Evolutionary conservation across 2,113 vertebrate genomes (phyloP), one percentile per base, ranked within the genome.

Genomic region (Drymodes brunneopygia): DNA sequence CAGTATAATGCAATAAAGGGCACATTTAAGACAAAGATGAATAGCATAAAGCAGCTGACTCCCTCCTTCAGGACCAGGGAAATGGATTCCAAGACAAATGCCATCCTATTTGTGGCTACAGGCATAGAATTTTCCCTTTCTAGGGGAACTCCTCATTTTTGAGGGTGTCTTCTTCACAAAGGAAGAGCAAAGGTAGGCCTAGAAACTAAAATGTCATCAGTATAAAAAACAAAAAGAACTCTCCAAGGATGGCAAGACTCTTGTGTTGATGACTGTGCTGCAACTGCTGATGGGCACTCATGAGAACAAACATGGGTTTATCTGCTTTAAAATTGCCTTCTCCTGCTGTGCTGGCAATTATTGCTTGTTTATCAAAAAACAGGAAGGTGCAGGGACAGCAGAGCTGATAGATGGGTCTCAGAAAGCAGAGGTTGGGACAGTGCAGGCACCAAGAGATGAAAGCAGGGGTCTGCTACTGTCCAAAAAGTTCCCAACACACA

Each of bases 281-380:
- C 58, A 82, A 7, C 36, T 81, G 72, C 58, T 12, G 2, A 10
- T 4, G 29, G 40, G 54, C 9, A 44, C 36, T 16, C 25, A 6
- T 0, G 13, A 78, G 33, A 66, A 36, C 33, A 50, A 73, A 65
- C 28, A 45, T 0, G 19, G 53, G 31, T 19, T 75, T 2, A 53
- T n/a, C 72, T 45, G 71, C 75, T 64, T 42, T 83, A 67, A 23
- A 58, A 47, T 10, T 7, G 2, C 71, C 40, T 45, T 56, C 27
- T 78, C 56, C 57, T 10, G 53, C 54, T 23, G 10, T 33, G 20
- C 74, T 71, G 61, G 29, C 65, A n/a, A 7, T 38, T 40, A 24
- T 0, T 58, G 42, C 17, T 25, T 4, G 6, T 47, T 54, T 33
- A 45, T 25, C 21, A 29, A 16, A 33, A 69, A 9, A 1, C 0